Percentiles rank a stretch among this genome's conserved stretches.
Conservation (phyloP, 2,888 invertebrate species). For the Entomobrya multifasciata region DNA sequence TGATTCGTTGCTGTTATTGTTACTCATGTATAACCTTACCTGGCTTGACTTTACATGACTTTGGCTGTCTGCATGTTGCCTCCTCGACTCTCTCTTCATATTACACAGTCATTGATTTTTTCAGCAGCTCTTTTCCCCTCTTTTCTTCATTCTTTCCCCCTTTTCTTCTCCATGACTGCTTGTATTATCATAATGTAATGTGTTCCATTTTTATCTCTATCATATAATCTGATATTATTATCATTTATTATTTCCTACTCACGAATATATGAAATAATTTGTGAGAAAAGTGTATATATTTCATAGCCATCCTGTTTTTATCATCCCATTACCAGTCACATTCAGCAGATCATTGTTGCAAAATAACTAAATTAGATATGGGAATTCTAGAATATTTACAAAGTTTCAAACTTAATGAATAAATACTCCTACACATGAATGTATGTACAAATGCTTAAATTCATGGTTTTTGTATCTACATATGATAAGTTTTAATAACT, state of each 20-base stretch:
- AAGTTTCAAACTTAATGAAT: too few relatives aligned
- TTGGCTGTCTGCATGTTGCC: constrained; percentile 32
- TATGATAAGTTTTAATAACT: too few relatives aligned
- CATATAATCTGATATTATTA: constrained; percentile 52
- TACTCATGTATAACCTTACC: constrained; percentile 49
- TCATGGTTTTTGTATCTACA: too few relatives aligned
- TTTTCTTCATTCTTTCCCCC: constrained; percentile 25
- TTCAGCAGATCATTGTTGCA: background rate
- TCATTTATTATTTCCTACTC: too few relatives aligned
- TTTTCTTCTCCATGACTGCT: constrained; percentile 63
- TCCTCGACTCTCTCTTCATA: constrained; percentile 50
- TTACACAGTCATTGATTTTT: constrained; percentile 69
- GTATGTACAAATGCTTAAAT: too few relatives aligned
- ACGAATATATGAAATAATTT: background rate
- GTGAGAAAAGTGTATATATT: background rate
- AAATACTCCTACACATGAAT: too few relatives aligned
- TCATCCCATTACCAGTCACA: background rate
- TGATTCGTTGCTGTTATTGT: constrained; percentile 38
- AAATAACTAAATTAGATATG: background rate
- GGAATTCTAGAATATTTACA: too few relatives aligned
- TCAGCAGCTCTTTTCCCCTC: background rate
- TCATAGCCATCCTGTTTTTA: background rate
- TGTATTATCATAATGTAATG: constrained; percentile 73
- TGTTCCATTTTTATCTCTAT: constrained; percentile 39
- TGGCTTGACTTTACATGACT: background rate